phyloP scores from a whole-genome alignment of 2,888 invertebrate species.

The Pasiphila rectangulata region DNA sequence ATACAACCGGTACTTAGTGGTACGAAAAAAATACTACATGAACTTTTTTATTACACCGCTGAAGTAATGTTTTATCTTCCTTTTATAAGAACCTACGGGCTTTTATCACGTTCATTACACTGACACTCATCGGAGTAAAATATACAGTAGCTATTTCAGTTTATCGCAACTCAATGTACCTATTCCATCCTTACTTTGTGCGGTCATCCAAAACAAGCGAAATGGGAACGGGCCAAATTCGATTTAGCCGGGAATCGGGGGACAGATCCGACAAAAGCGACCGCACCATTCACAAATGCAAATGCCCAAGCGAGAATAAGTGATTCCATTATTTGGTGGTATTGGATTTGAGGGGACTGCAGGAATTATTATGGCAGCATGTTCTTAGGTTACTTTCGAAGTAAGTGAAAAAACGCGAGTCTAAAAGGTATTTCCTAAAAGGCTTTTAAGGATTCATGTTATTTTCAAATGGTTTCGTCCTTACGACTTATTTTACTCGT shows the following conservation, averaged over 20 bases:
- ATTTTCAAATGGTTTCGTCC: no score
- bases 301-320: slow-evolving; percentile 18
- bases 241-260: slow-evolving; percentile 15
- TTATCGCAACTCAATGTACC: neutral
- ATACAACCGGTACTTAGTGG: no score
- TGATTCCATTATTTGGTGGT: slow-evolving; percentile 16
- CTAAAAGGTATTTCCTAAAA: neutral
- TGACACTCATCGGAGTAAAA: no score
- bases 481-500: no score
- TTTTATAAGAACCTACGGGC: no score
- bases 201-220: slow-evolving; percentile 8
- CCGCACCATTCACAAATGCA: slow-evolving; percentile 7
- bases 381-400: neutral
- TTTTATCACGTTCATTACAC: no score
- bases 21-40: no score
- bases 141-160: neutral
- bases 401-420: neutral
- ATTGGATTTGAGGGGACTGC: slow-evolving; percentile 12
- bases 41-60: no score
- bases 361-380: neutral
- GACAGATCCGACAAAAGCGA: slow-evolving; percentile 1
- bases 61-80: no score
- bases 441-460: no score
- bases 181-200: slow-evolving; percentile 3
- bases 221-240: slow-evolving; percentile 8